phyloP scores from a whole-genome alignment of 1,140 invertebrate genomes.

The Atta cephalotes region DNA sequence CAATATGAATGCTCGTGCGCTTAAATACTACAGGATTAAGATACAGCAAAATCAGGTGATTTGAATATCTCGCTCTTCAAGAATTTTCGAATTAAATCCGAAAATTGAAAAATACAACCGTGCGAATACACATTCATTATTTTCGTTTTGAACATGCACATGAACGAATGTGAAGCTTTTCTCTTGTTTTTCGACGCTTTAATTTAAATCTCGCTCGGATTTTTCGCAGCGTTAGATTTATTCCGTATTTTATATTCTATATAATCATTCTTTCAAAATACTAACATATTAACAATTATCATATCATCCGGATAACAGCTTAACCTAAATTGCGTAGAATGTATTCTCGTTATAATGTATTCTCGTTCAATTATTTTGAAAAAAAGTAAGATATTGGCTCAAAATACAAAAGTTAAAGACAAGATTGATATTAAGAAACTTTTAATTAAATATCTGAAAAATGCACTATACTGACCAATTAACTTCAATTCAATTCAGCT shows the following conservation, averaged over 20 bases:
- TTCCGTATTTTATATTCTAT: conserved; percentile 5
- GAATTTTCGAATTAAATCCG: background rate
- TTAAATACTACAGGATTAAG: conserved; percentile 22
- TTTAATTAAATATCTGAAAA: background rate
- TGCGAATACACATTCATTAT: conserved; percentile 29
- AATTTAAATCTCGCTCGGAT: conserved; percentile 17
- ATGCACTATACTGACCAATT: background rate
- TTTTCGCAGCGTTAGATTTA: conserved; percentile 31
- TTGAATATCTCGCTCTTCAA: conserved; percentile 26
- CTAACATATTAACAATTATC: conserved; percentile 5
- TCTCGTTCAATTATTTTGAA: background rate
- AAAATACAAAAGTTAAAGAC: background rate
- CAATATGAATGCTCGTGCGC: background rate
- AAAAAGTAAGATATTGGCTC: background rate
- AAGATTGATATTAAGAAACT: background rate
- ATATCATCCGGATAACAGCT: background rate
- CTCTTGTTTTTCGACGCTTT: background rate
- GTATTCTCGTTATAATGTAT: background rate
- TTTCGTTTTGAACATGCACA: conserved; percentile 13
- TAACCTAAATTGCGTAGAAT: conserved; percentile 4
- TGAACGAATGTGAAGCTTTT: background rate
- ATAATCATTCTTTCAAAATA: background rate
- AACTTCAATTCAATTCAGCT: background rate
- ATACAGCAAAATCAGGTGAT: conserved; percentile 20
- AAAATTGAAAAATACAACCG: conserved; percentile 29